phyloP scores from a whole-genome alignment of 2,888 invertebrate genomes.

The Auanema freiburgensis region DNA sequence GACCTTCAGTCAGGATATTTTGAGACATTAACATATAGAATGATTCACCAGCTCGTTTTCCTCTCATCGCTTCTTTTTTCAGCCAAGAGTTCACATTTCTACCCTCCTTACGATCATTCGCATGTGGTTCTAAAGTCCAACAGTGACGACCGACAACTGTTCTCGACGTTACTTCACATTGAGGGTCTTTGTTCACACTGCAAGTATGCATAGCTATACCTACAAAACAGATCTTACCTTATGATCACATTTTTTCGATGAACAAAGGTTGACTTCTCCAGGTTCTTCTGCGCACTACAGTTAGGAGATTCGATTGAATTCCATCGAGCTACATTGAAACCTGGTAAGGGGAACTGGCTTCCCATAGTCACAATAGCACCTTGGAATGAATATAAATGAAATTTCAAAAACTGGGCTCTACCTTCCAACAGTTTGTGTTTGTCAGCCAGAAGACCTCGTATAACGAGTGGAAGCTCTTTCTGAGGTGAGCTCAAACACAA shows the following conservation, averaged over 20 bases:
- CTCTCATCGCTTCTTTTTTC: slow-evolving; percentile 36
- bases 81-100: slow-evolving; percentile 47
- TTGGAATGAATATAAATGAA: slow-evolving; percentile 21
- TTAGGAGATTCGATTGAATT: slow-evolving; percentile 39
- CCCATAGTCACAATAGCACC: slow-evolving; percentile 48
- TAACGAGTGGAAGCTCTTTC: slow-evolving; percentile 12
- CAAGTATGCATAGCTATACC: slow-evolving; percentile 8
- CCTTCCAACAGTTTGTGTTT: slow-evolving; percentile 21
- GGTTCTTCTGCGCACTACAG: slow-evolving; percentile 13
- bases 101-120: slow-evolving; percentile 23
- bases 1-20: slow-evolving; percentile 11
- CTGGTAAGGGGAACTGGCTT: slow-evolving; percentile 56
- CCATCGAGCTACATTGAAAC: slow-evolving; percentile 55
- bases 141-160: slow-evolving; percentile 54
- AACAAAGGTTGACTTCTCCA: slow-evolving; percentile 34
- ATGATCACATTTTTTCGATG: slow-evolving; percentile 33
- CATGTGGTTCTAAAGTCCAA: slow-evolving; percentile 45
- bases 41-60: slow-evolving; percentile 26
- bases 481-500: slow-evolving; percentile 38
- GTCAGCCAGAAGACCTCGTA: slow-evolving; percentile 11
- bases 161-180: slow-evolving; percentile 45
- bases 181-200: slow-evolving; percentile 31
- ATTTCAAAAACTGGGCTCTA: not conserved
- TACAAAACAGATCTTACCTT: slow-evolving; percentile 16
- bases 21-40: not conserved